These are phyloP conservation scores for Drosophila kepulauana DNA, from an alignment of 1,140 invertebrate genomes.

Conservation along the genomic window DNA sequence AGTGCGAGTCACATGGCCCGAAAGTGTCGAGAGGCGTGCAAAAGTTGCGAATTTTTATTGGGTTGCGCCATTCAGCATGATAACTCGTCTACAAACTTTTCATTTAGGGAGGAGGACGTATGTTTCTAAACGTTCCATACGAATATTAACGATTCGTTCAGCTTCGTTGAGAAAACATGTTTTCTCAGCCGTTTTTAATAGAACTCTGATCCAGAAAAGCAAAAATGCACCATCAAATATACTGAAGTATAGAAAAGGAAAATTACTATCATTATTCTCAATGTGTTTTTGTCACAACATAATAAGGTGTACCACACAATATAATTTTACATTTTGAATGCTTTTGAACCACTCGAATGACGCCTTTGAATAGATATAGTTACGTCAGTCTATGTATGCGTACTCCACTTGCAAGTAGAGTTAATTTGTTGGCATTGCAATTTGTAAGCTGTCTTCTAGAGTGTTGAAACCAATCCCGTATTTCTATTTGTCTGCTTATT, in stretches of 20 bases:
- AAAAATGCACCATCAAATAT: too few relatives aligned
- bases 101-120: background rate
- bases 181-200: too few relatives aligned
- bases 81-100: slow-evolving; percentile 37
- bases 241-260: too few relatives aligned
- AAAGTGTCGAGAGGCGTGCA: slow-evolving; percentile 40
- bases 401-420: background rate
- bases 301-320: too few relatives aligned
- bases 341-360: too few relatives aligned
- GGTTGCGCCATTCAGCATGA: slow-evolving; percentile 17
- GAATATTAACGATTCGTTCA: background rate
- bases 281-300: too few relatives aligned
- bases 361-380: too few relatives aligned
- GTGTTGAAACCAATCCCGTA: background rate
- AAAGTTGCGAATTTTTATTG: slow-evolving; percentile 45
- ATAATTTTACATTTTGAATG: too few relatives aligned
- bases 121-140: background rate
- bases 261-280: too few relatives aligned
- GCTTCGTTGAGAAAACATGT: background rate
- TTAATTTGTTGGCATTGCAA: slow-evolving; percentile 24
- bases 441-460: slow-evolving; percentile 15
- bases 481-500: slow-evolving; percentile 37
- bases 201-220: too few relatives aligned
- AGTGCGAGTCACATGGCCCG: slow-evolving; percentile 38
- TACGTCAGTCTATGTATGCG: too few relatives aligned